phyloP scores from a whole-genome alignment of 1,140 invertebrate genomes.

The Zaprionus davidi region DNA sequence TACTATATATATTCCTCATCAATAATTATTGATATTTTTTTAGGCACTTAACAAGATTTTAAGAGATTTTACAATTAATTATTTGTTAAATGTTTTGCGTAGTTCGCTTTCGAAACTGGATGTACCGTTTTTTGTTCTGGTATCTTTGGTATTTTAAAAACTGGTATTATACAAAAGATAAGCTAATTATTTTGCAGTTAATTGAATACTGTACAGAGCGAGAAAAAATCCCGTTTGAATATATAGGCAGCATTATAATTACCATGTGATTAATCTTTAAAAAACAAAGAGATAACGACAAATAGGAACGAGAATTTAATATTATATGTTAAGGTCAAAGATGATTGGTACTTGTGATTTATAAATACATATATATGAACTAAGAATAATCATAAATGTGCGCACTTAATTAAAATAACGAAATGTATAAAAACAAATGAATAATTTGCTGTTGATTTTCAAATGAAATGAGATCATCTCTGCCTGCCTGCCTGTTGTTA shows the following conservation, averaged over 20 bases:
- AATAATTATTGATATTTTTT: constrained; percentile 2
- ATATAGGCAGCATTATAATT: background rate
- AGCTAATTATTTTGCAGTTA: background rate
- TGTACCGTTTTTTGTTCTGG: background rate
- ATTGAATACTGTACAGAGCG: background rate
- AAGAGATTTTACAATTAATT: background rate
- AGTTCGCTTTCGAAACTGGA: background rate
- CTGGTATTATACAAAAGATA: background rate
- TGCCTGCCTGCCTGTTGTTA: background rate
- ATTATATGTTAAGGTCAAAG: constrained; percentile 20
- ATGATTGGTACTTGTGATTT: constrained; percentile 13
- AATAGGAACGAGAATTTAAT: constrained; percentile 3
- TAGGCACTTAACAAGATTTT: background rate
- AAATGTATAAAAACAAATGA: constrained; percentile 8
- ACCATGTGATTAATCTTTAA: constrained; percentile 14
- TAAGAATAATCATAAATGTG: constrained; percentile 1
- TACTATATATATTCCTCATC: constrained; percentile 4
- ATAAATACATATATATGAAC: background rate
- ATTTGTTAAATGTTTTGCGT: background rate
- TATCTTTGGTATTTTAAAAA: background rate
- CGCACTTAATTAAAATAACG: constrained; percentile 17
- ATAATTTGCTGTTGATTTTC: constrained; percentile 29
- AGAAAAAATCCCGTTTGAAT: background rate
- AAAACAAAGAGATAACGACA: background rate
- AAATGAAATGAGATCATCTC: constrained; percentile 61